These are phyloP conservation scores for Xenopus laevis DNA, from an alignment of 2,113 vertebrate species.

Conservation along the genomic window DNA sequence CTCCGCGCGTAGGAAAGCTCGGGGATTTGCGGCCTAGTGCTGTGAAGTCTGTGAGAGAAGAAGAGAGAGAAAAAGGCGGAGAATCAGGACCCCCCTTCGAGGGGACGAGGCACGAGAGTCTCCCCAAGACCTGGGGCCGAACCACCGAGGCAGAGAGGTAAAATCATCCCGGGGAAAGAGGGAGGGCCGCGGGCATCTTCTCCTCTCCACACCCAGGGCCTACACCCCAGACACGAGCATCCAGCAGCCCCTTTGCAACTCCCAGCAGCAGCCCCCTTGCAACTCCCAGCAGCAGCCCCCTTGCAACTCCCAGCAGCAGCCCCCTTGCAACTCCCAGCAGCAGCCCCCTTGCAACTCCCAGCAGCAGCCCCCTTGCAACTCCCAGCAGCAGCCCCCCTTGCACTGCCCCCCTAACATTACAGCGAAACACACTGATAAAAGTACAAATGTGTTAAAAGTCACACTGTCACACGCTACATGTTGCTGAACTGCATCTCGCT, in stretches of 20 bases:
- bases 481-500: too few relatives aligned
- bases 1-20: conserved; percentile 6
- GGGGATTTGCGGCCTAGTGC: conserved; percentile 47
- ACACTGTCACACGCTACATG: too few relatives aligned
- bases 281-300: too few relatives aligned
- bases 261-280: too few relatives aligned
- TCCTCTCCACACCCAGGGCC: neutral
- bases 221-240: neutral
- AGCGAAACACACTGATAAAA: too few relatives aligned
- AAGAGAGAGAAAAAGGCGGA: neutral
- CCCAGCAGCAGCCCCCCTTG: too few relatives aligned
- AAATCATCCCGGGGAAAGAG: conserved; percentile 22
- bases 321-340: too few relatives aligned
- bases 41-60: conserved; percentile 44
- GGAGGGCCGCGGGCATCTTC: neutral
- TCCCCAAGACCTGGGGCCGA: conserved; percentile 36
- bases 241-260: neutral
- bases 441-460: too few relatives aligned
- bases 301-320: too few relatives aligned
- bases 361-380: too few relatives aligned
- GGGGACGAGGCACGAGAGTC: conserved; percentile 27
- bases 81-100: conserved; percentile 19
- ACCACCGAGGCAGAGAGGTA: conserved; percentile 42
- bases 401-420: too few relatives aligned
- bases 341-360: too few relatives aligned